phyloP scores from a whole-genome alignment of 2,113 vertebrate genomes.

The Clarias macrocephalus region DNA sequence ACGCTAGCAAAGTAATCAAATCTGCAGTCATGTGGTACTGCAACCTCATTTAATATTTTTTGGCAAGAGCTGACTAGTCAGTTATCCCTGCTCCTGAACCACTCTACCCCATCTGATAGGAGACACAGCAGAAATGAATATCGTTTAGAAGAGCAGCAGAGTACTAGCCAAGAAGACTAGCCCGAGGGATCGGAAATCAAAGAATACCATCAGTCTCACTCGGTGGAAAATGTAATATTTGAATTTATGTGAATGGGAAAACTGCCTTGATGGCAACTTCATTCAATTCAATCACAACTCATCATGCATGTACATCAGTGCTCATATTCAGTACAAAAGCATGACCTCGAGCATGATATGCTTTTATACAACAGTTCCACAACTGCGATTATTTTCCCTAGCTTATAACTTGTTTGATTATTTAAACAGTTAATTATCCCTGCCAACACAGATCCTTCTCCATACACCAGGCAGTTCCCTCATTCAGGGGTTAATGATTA shows the following conservation, averaged over 20 bases:
- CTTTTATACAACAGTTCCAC: no score
- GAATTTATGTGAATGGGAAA: not conserved
- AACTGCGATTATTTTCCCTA: no score
- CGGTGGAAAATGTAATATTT: not conserved
- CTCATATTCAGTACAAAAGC: no score
- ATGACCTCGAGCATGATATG: no score
- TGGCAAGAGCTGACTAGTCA: not conserved
- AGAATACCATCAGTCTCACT: not conserved
- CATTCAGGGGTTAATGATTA: no score
- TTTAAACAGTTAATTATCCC: no score
- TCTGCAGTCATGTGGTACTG: not conserved
- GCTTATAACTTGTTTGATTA: no score
- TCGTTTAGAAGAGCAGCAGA: not conserved
- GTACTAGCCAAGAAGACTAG: not conserved
- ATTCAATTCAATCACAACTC: not conserved
- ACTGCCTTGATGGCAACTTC: not conserved
- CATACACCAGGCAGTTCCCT: no score
- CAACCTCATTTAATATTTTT: not conserved
- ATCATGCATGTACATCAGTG: not conserved
- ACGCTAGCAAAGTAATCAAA: not conserved
- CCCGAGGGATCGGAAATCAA: not conserved
- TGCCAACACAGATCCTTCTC: no score
- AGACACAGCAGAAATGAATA: slow-evolving; percentile 2
- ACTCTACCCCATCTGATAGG: not conserved
- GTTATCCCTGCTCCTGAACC: not conserved